A percentile compares a stretch with the other conserved stretches of the same genome.
phyloP scores from a whole-genome alignment of 1,140 invertebrate genomes.

The Zaprionus ghesquierei region DNA sequence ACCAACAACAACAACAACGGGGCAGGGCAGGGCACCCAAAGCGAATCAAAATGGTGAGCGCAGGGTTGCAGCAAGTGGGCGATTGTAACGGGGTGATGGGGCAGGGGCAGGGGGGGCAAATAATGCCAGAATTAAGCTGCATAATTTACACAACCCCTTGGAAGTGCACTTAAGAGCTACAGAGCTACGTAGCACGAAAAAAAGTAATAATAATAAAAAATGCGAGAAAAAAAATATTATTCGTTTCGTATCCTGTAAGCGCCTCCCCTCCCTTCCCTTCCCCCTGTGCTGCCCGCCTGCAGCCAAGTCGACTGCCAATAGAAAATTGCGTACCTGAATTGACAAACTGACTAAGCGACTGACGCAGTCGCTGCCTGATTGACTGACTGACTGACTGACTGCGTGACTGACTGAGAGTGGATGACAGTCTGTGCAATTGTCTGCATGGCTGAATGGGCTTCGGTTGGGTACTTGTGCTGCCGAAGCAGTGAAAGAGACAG shows the following conservation, averaged over 20 bases:
- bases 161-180: conserved; percentile 71
- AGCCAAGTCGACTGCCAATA: conserved; percentile 64
- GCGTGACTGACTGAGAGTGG: conserved; percentile 17
- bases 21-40: conserved; percentile 52
- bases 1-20: conserved; percentile 37
- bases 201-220: conserved; percentile 54
- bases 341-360: conserved; percentile 44
- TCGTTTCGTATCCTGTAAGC: conserved; percentile 25
- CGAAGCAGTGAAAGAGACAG: no score
- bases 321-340: conserved; percentile 66
- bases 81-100: background rate
- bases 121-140: conserved; percentile 71
- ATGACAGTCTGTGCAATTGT: conserved; percentile 58
- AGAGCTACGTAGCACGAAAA: conserved; percentile 13
- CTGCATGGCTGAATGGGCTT: conserved; percentile 57
- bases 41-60: conserved; percentile 61
- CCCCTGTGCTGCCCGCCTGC: background rate
- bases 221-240: conserved; percentile 32
- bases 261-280: background rate
- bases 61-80: conserved; percentile 34
- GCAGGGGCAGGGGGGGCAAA: conserved; percentile 14
- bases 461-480: conserved; percentile 25
- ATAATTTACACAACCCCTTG: conserved; percentile 78
- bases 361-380: conserved; percentile 19
- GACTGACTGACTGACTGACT: conserved; percentile 24